These are phyloP conservation scores for Pheucticus melanocephalus DNA, from an alignment of 2,113 vertebrate species.

Conservation along the genomic window DNA sequence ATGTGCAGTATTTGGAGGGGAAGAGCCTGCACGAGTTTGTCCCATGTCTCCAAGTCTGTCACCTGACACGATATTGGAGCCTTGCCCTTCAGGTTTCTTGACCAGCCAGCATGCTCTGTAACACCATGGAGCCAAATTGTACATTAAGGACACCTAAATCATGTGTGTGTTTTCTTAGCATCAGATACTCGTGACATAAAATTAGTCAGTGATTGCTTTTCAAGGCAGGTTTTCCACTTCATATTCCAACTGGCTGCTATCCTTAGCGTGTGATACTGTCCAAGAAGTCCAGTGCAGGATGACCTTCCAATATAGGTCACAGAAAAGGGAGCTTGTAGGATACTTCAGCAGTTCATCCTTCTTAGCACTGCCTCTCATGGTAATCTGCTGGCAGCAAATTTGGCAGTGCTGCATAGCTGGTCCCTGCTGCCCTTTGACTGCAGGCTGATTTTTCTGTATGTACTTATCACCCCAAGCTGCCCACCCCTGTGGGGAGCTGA, in stretches of 20 bases:
- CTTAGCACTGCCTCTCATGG: background rate
- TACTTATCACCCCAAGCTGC: background rate
- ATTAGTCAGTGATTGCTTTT: constrained; percentile 55
- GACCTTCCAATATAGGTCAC: constrained; percentile 53
- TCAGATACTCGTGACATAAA: constrained; percentile 42
- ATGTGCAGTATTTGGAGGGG: background rate
- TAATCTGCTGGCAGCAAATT: constrained; percentile 24
- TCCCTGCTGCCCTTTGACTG: constrained; percentile 6
- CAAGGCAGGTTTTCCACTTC: constrained; percentile 55
- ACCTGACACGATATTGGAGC: background rate
- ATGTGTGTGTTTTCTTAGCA: background rate
- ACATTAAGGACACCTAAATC: background rate
- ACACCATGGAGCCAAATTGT: background rate
- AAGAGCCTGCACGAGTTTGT: background rate
- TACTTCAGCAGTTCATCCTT: constrained; percentile 38
- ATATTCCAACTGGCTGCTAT: constrained; percentile 52
- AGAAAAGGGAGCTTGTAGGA: constrained; percentile 34
- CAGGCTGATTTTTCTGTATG: background rate
- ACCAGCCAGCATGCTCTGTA: background rate
- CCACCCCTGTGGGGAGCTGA: background rate
- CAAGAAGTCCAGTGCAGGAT: constrained; percentile 23
- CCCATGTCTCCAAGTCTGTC: background rate
- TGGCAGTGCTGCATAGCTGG: background rate
- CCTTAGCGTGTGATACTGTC: constrained; percentile 27
- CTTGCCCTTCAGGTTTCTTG: background rate